Evolutionary conservation across 1,140 invertebrate genomes (phyloP).

Genomic region (Rhagoletis pomonella): DNA sequence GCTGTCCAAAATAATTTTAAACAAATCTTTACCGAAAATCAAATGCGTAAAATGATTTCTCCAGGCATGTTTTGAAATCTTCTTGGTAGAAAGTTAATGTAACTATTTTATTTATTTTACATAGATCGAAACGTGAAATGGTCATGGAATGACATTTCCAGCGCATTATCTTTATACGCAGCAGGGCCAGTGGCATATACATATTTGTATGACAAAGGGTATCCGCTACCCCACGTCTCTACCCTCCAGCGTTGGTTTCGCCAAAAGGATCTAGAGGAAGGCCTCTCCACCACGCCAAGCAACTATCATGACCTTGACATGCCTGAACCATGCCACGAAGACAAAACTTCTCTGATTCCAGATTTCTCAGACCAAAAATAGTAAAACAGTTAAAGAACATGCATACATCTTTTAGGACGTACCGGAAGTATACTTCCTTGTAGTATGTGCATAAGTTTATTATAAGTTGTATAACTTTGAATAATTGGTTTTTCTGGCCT

Average conservation of each 20-base stretch:
- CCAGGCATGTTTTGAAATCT: background rate
- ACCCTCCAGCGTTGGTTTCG: constrained; percentile 28
- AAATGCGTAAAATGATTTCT: background rate
- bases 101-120: background rate
- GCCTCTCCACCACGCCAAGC: too few species aligned
- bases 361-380: too few species aligned
- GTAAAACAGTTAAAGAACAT: too few species aligned
- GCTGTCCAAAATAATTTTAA: background rate
- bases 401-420: too few species aligned
- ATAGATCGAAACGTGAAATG: background rate
- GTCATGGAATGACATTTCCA: constrained; percentile 44
- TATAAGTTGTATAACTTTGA: too few species aligned
- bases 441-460: too few species aligned
- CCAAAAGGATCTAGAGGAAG: background rate
- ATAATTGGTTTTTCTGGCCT: too few species aligned
- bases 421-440: too few species aligned
- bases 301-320: too few species aligned
- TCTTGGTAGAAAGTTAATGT: background rate
- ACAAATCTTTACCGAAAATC: background rate
- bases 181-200: constrained; percentile 41
- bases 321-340: too few species aligned
- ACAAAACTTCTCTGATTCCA: too few species aligned
- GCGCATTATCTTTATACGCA: background rate
- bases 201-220: constrained; percentile 12
- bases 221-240: background rate